Percentiles rank a stretch among this genome's conserved stretches.
phyloP scores from a whole-genome alignment of 2,888 invertebrate species.

The Molanna angustata region DNA sequence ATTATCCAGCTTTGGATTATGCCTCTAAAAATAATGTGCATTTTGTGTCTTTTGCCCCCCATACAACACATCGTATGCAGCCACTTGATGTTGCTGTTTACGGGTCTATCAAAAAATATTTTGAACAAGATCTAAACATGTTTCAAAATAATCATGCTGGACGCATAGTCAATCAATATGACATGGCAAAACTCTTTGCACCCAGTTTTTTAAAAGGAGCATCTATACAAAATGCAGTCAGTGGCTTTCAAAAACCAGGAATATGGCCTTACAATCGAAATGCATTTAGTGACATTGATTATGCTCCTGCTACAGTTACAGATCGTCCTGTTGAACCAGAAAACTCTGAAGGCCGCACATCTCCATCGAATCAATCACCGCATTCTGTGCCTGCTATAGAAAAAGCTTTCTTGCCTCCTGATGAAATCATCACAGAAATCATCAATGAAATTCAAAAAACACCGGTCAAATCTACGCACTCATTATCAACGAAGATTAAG shows the following conservation, averaged over 20 bases:
- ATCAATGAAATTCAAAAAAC: no score
- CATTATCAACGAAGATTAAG: constrained; percentile 6
- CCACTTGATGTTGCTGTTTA: constrained; percentile 6
- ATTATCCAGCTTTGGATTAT: neutral
- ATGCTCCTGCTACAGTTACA: constrained; percentile 5
- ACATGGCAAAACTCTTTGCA: constrained; percentile 5
- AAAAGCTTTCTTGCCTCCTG: constrained; percentile 4
- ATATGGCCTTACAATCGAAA: constrained; percentile 7
- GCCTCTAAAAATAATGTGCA: constrained; percentile 7
- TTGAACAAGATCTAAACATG: constrained; percentile 5
- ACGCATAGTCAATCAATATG: constrained; percentile 7
- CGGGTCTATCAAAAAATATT: constrained; percentile 6
- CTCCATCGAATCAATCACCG: constrained; percentile 5
- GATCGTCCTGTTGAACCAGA: constrained; percentile 4
- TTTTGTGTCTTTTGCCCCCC: constrained; percentile 5
- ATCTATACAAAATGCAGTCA: constrained; percentile 5
- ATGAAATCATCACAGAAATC: constrained; percentile 4
- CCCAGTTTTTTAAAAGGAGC: constrained; percentile 6
- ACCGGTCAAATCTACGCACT: constrained; percentile 5
- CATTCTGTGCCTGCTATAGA: constrained; percentile 4
- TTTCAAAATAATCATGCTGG: constrained; percentile 5
- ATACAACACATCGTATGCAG: constrained; percentile 5
- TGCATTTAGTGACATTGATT: constrained; percentile 7
- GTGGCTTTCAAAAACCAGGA: neutral
- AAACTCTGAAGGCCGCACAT: constrained; percentile 5